Conservation (phyloP, 2,888 invertebrate genomes). For the Eremobia ochroleuca region DNA sequence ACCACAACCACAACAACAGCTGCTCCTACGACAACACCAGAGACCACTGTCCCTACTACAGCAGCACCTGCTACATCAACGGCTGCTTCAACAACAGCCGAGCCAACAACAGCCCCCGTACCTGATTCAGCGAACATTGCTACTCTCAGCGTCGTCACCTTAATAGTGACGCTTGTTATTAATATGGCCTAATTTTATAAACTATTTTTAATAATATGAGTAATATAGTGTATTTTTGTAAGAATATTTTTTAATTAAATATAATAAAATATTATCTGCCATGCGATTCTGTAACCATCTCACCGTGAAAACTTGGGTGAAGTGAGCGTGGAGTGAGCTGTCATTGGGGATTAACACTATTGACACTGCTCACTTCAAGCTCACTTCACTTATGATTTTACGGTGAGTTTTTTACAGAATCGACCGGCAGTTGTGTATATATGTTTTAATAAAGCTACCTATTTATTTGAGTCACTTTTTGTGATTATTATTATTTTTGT, state of each 20-base stretch:
- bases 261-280: too few relatives aligned
- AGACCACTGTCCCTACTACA: neutral
- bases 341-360: too few relatives aligned
- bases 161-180: slow-evolving; percentile 75
- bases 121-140: slow-evolving; percentile 77
- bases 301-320: too few relatives aligned
- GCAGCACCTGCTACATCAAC: slow-evolving; percentile 16
- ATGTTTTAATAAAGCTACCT: slow-evolving; percentile 47
- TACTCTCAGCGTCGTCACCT: slow-evolving; percentile 76
- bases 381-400: too few relatives aligned
- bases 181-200: slow-evolving; percentile 65
- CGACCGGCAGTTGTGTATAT: too few relatives aligned
- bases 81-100: neutral
- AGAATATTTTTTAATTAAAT: slow-evolving; percentile 32
- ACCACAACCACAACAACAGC: neutral
- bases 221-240: slow-evolving; percentile 38
- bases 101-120: neutral
- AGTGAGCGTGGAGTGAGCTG: too few relatives aligned
- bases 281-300: too few relatives aligned
- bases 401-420: too few relatives aligned
- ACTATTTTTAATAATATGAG: slow-evolving; percentile 20
- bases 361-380: too few relatives aligned
- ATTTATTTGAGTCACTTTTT: slow-evolving; percentile 25
- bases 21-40: neutral
- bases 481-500: too few relatives aligned